Evolutionary conservation across 2,797 vertebrate species (phyloP).

Genomic region (Rhabdomys pumilio): DNA sequence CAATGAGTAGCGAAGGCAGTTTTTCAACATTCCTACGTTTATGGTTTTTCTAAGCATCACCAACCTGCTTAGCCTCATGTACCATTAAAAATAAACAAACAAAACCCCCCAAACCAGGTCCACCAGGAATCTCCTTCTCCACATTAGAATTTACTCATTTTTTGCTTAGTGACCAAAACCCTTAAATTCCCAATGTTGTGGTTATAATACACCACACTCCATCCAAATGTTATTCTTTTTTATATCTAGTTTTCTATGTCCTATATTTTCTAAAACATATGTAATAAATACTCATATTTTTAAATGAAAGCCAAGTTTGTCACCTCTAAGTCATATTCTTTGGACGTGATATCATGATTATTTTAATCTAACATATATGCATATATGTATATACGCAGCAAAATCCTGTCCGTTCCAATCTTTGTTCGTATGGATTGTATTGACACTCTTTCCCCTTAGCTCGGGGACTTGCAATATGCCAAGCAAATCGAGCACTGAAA

Average conservation of each 20-base stretch:
- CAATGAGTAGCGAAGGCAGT: neutral
- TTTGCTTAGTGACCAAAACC: slow-evolving; percentile 43
- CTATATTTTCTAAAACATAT: neutral
- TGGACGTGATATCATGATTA: slow-evolving; percentile 16
- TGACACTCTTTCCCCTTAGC: slow-evolving; percentile 33
- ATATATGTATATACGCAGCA: neutral
- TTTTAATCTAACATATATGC: slow-evolving; percentile 35
- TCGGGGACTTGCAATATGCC: slow-evolving; percentile 42
- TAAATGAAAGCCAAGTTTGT: slow-evolving; percentile 17
- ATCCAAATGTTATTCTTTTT: slow-evolving; percentile 45
- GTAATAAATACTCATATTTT: neutral
- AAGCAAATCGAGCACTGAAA: slow-evolving; percentile 55
- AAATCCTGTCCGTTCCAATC: slow-evolving; percentile 11
- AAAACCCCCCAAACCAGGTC: neutral
- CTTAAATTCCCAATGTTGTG: neutral
- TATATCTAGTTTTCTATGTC: neutral
- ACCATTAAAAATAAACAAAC: neutral
- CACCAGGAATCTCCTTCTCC: neutral
- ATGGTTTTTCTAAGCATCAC: neutral
- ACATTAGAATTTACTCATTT: neutral
- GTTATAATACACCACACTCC: neutral
- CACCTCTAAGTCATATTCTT: slow-evolving; percentile 4
- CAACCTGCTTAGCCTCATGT: neutral
- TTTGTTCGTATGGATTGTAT: slow-evolving; percentile 3
- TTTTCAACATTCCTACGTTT: slow-evolving; percentile 36